Evolutionary conservation across 2,888 invertebrate species (phyloP).

Genomic region (Trichogramma evanescens): DNA sequence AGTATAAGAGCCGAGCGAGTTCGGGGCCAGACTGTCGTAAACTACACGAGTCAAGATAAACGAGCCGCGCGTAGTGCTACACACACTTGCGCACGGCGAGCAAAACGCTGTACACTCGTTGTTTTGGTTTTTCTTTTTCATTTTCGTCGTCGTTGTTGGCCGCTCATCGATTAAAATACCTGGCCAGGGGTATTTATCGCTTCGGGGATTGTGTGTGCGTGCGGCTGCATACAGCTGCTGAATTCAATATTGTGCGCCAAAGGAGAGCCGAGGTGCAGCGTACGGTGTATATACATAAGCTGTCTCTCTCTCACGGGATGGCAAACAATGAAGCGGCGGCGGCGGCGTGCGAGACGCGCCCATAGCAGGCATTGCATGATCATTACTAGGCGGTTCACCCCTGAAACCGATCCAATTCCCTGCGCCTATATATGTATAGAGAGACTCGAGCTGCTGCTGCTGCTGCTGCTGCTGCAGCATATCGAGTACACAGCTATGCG

Average conservation of each 20-base stretch:
- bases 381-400: slow-evolving; percentile 3
- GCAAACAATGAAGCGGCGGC: slow-evolving; percentile 2
- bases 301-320: neutral
- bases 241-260: too few relatives aligned
- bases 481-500: neutral
- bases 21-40: slow-evolving; percentile 24
- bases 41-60: slow-evolving; percentile 32
- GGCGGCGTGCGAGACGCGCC: slow-evolving; percentile 13
- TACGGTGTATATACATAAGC: too few relatives aligned
- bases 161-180: too few relatives aligned
- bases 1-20: too few relatives aligned
- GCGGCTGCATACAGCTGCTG: neutral
- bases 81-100: too few relatives aligned
- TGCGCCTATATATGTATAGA: too few relatives aligned
- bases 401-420: slow-evolving; percentile 6
- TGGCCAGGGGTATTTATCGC: neutral
- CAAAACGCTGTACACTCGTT: too few relatives aligned
- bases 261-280: too few relatives aligned
- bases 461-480: neutral
- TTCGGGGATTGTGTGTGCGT: neutral
- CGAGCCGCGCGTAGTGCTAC: slow-evolving; percentile 20
- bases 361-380: slow-evolving; percentile 1
- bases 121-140: too few relatives aligned
- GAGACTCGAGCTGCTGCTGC: too few relatives aligned
- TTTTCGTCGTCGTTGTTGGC: too few relatives aligned